phyloP scores from a whole-genome alignment of 1,140 invertebrate species.

The Cyrtorhinus lividipennis region DNA sequence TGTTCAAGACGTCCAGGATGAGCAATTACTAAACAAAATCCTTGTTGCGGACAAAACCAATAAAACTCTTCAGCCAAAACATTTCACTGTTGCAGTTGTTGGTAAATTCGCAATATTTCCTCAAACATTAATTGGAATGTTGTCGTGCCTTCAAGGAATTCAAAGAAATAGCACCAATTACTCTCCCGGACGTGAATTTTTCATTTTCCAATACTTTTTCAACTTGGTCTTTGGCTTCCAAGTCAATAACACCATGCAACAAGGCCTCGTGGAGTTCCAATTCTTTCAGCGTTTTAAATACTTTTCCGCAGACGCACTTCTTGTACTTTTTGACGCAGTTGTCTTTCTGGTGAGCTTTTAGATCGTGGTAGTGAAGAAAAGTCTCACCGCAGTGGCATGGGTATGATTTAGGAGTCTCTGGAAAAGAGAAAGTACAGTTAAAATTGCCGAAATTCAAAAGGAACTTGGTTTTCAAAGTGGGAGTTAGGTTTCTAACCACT shows the following conservation, averaged over 20 bases:
- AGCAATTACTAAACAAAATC: too few species aligned
- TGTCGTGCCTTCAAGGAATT: too few species aligned
- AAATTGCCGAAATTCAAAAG: too few species aligned
- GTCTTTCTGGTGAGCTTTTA: constrained; percentile 7
- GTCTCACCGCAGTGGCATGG: constrained; percentile 6
- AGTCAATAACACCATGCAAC: background rate
- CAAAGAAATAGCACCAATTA: background rate
- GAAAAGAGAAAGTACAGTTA: too few species aligned
- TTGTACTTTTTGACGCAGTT: background rate
- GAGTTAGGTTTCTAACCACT: too few species aligned
- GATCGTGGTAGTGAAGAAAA: constrained; percentile 2
- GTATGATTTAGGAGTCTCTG: background rate
- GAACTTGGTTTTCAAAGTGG: too few species aligned
- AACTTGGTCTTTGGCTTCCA: background rate
- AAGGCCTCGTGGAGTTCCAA: background rate
- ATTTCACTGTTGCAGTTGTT: too few species aligned
- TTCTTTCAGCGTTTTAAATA: constrained; percentile 3
- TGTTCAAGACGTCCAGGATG: too few species aligned
- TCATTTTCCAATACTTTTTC: background rate
- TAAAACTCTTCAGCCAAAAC: too few species aligned
- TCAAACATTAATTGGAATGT: too few species aligned
- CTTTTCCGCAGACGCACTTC: background rate
- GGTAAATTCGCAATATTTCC: too few species aligned
- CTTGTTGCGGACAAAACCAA: too few species aligned
- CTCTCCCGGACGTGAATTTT: background rate